A percentile compares a stretch with the other conserved stretches of the same genome.
Conservation (phyloP, 2,797 vertebrate genomes). For the Acanthis flammea region DNA sequence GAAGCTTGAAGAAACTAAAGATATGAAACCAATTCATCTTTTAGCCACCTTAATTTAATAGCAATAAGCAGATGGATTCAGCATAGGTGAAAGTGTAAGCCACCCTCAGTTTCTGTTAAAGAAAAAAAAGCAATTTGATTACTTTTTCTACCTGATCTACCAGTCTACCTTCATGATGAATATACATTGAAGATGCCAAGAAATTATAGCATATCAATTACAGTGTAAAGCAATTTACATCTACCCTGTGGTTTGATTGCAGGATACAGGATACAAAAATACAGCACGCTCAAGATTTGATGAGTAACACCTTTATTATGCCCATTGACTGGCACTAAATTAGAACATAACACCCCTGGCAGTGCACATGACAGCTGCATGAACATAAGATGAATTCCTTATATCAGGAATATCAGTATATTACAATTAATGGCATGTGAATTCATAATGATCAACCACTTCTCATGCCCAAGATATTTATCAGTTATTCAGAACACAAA, state of each 20-base stretch:
- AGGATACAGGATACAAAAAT: neutral
- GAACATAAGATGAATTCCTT: constrained; percentile 34
- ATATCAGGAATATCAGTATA: neutral
- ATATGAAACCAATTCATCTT: neutral
- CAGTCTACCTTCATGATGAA: neutral
- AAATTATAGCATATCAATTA: neutral
- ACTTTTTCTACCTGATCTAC: neutral
- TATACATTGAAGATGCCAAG: neutral
- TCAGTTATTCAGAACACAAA: constrained; percentile 13
- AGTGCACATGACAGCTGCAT: neutral
- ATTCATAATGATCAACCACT: constrained; percentile 38
- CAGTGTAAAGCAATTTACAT: neutral
- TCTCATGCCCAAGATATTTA: constrained; percentile 18
- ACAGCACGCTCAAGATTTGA: neutral
- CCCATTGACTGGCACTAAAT: neutral
- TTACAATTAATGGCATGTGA: constrained; percentile 41
- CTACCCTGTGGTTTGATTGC: neutral
- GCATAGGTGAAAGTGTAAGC: neutral
- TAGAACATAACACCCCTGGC: neutral
- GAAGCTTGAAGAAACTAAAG: neutral
- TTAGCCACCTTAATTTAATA: neutral
- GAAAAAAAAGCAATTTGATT: neutral
- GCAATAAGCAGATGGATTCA: neutral
- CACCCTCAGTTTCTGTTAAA: neutral
- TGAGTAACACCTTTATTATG: constrained; percentile 32